phyloP scores from a whole-genome alignment of 1,140 invertebrate genomes.

The Archivesica marissinica region DNA sequence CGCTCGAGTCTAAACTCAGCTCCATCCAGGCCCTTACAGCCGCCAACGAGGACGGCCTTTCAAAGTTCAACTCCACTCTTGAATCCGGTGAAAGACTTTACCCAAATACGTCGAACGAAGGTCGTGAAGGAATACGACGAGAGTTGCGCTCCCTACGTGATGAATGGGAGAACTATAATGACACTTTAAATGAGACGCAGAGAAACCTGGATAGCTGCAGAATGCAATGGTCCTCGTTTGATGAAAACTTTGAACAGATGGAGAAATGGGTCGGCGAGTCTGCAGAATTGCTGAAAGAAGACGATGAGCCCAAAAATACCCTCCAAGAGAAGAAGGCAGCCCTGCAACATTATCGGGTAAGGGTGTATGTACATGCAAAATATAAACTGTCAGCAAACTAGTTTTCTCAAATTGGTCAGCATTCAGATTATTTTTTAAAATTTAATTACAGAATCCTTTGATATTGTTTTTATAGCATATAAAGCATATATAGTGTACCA shows the following conservation, averaged over 20 bases:
- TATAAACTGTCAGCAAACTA: too few relatives aligned
- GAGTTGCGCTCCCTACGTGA: constrained; percentile 92
- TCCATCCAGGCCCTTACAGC: constrained; percentile 71
- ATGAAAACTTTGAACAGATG: constrained; percentile 89
- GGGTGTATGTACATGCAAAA: not conserved
- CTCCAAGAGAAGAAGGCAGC: constrained; percentile 97
- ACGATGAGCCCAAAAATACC: constrained; percentile 94
- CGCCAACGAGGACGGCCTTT: constrained; percentile 89
- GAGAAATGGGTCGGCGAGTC: constrained; percentile 96
- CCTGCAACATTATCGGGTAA: constrained; percentile 95
- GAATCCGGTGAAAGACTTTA: constrained; percentile 95
- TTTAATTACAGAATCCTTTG: too few relatives aligned
- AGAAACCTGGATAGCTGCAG: constrained; percentile 92
- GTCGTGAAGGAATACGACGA: constrained; percentile 92
- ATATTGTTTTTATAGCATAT: too few relatives aligned
- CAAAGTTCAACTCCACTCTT: constrained; percentile 91
- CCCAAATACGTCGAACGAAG: constrained; percentile 93
- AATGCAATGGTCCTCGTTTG: constrained; percentile 82
- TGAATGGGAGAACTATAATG: constrained; percentile 92
- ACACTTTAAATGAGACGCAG: constrained; percentile 92
- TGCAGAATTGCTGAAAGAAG: constrained; percentile 94
- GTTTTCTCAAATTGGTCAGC: too few relatives aligned
- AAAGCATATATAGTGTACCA: too few relatives aligned
- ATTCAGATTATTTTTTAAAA: too few relatives aligned
- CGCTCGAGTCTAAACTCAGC: constrained; percentile 88